Conservation (phyloP, 2,113 vertebrate genomes). For the Lepus europaeus region DNA sequence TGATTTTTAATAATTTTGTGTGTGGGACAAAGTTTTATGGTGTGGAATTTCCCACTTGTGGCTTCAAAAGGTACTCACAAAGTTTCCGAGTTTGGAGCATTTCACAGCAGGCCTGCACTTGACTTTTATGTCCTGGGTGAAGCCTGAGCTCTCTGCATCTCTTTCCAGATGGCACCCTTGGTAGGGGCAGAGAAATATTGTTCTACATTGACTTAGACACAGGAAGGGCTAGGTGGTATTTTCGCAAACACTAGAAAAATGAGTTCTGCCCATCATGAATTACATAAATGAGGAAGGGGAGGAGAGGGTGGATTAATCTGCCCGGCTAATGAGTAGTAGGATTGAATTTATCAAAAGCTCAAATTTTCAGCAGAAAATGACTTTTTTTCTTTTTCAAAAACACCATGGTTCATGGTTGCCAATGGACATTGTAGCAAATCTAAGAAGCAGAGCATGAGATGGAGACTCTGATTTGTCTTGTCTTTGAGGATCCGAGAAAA, state of each 20-base stretch:
- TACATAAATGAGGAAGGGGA: not conserved
- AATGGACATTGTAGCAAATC: not conserved
- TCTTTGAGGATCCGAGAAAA: not conserved
- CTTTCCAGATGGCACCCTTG: not conserved
- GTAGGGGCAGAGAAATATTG: not conserved
- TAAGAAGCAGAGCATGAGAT: not conserved
- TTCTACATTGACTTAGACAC: not conserved
- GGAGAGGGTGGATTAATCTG: not conserved
- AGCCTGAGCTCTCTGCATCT: not conserved
- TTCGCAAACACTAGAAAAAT: not conserved
- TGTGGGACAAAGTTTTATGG: too few species aligned
- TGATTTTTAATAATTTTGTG: too few species aligned
- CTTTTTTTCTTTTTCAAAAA: not conserved
- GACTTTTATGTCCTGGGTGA: not conserved
- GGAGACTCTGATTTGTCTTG: not conserved
- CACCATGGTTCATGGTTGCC: not conserved
- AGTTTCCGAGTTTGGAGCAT: too few species aligned
- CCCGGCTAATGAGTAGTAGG: not conserved
- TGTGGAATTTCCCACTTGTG: too few species aligned
- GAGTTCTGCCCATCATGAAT: not conserved
- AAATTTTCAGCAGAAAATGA: conserved; percentile 48
- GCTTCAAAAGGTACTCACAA: too few species aligned
- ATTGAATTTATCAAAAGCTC: not conserved
- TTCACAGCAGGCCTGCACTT: not conserved
- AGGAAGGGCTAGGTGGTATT: not conserved